Base-by-base conservation (phyloP, 2,888 invertebrate genomes). In the Griposia aprilina region DNA sequence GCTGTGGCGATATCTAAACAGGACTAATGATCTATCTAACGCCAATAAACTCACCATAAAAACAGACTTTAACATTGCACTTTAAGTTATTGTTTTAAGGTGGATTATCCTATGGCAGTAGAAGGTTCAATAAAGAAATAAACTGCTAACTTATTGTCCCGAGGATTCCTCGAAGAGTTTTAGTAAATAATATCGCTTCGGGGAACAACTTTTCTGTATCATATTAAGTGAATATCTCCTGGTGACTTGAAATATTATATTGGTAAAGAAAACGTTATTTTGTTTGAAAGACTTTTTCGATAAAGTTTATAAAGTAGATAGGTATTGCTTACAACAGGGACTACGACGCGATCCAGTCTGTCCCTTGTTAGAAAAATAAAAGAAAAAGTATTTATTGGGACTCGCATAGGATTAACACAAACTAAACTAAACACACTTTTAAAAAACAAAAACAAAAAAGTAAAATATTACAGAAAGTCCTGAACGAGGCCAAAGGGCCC, bases 1-100 rank as follows among this genome's bases (percentile, higher is more conserved):
- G n/a, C 55, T 55, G 13, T 8, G 5, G 36, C 15, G 10, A 55
- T 36, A 55, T 78, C 63, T 78, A 73, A 73, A 63, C 36, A 62
- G n/a, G 50, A 74, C 80, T 74, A 84, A 84, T 74, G 82, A 84
- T 84, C 55, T 30, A 52, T 45, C n/a, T 17, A 20, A 26, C 23
- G 62, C 36, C 70, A 80, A 52, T 45, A 68, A 74, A 65, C 74
- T 59, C 23, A 17, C 36, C 2, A 7, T 17, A 26, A 52, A 52
- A 23, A 52, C 8, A 2, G 6, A 17, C 30, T 20, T 5, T 55
- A 30, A 73, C 62, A 78, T 15, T n/a, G 0, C 26, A 62, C 74
- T 36, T 68, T 60, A 60, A 6, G 0, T 0, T 23, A 1, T 15
- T 10, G 15, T 4, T 1, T n/a, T 50, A 57, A 48, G 23, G 63